Evolutionary conservation across 2,888 invertebrate species (phyloP).

Genomic region (Ceriagrion tenellum): DNA sequence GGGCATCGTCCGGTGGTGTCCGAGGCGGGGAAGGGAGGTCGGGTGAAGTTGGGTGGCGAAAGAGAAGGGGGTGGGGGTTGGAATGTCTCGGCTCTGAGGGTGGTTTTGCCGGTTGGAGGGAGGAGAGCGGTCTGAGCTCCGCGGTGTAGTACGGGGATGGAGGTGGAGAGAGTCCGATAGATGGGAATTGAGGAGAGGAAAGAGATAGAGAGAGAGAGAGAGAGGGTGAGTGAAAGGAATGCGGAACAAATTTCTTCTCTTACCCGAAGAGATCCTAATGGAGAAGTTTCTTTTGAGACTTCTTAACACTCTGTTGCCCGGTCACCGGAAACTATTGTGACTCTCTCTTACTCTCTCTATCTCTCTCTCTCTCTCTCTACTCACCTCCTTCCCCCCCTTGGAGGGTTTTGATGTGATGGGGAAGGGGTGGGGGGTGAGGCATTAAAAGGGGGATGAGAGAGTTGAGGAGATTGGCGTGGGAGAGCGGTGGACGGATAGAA

Average conservation of each 20-base stretch:
- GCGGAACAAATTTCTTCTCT: constrained; percentile 56
- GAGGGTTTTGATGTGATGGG: constrained; percentile 61
- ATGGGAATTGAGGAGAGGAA: background rate
- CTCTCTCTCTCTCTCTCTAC: background rate
- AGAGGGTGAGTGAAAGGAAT: constrained; percentile 40
- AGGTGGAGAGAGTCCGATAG: background rate
- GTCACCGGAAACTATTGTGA: constrained; percentile 68
- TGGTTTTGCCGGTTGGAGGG: background rate
- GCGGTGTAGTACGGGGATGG: background rate
- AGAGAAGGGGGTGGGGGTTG: background rate
- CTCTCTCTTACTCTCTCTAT: background rate
- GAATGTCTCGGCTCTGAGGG: no score
- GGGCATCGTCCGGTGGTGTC: no score
- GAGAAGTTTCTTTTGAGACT: constrained; percentile 66
- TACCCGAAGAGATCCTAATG: constrained; percentile 57
- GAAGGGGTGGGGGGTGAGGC: background rate
- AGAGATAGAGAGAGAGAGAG: background rate
- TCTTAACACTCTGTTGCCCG: constrained; percentile 67
- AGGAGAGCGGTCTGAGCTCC: background rate
- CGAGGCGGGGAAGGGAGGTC: background rate
- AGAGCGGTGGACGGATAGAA: background rate
- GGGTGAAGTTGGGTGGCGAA: background rate
- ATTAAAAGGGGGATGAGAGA: background rate
- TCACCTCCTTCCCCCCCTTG: background rate
- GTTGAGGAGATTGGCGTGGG: background rate